Evolutionary conservation across 1,140 invertebrate species (phyloP).

Genomic region (Drosophila lini): DNA sequence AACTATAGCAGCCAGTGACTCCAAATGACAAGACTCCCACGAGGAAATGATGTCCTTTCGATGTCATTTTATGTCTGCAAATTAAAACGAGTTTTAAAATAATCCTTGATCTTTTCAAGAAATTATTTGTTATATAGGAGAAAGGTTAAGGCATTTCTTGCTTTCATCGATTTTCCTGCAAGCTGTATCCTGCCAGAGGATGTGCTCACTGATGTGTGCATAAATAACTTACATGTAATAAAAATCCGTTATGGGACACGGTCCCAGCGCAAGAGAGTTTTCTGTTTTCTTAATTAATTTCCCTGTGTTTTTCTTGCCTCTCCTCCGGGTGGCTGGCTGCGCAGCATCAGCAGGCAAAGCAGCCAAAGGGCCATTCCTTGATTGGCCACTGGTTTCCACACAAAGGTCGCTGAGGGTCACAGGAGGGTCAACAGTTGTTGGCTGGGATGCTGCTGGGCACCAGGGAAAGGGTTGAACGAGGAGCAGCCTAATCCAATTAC

Average conservation of each 20-base stretch:
- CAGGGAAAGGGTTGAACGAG: constrained; percentile 28
- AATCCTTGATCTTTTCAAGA: neutral
- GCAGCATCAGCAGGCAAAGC: neutral
- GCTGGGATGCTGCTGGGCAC: constrained; percentile 15
- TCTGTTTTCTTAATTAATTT: constrained; percentile 77
- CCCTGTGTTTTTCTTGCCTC: constrained; percentile 33
- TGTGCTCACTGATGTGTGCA: constrained; percentile 52
- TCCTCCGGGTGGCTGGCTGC: neutral
- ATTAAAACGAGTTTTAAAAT: neutral
- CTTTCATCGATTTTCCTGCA: neutral
- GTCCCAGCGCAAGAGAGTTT: neutral
- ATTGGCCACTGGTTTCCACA: constrained; percentile 17
- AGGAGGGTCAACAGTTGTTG: constrained; percentile 26
- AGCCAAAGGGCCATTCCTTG: constrained; percentile 37
- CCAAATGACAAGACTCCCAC: constrained; percentile 1
- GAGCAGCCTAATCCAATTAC: constrained; percentile 68
- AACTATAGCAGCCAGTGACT: constrained; percentile 17
- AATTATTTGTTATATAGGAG: neutral
- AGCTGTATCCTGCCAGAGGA: neutral
- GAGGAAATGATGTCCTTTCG: neutral
- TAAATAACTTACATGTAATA: constrained; percentile 66
- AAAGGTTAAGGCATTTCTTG: neutral
- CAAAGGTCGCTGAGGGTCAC: constrained; percentile 33
- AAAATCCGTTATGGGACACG: constrained; percentile 61
- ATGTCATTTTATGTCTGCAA: constrained; percentile 1